phyloP scores from a whole-genome alignment of 2,888 invertebrate genomes.

The Myathropa florea region DNA sequence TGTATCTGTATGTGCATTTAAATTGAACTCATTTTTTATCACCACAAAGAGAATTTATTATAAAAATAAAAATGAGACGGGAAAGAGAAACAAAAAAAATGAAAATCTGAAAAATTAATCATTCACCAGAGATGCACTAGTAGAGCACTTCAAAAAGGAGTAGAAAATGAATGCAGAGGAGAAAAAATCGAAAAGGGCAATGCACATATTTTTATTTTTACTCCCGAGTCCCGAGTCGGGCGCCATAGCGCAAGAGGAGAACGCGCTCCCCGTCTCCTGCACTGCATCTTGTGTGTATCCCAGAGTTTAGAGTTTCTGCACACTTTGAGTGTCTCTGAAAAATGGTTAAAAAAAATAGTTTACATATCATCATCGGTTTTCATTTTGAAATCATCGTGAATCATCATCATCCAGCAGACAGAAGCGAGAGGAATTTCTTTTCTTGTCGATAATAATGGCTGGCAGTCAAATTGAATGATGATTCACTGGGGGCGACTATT shows the following conservation, averaged over 20 bases:
- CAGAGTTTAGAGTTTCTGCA: not conserved
- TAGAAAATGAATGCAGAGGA: not conserved
- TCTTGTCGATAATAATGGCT: not conserved
- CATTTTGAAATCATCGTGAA: not conserved
- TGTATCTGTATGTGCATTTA: conserved; percentile 64
- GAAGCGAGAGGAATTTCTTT: not conserved
- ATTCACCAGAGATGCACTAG: conserved; percentile 50
- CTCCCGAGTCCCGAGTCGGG: not conserved
- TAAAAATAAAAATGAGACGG: conserved; percentile 6
- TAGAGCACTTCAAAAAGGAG: conserved; percentile 12
- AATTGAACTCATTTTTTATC: conserved; percentile 69
- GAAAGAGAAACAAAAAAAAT: conserved; percentile 7
- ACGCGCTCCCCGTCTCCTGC: conserved; percentile 52
- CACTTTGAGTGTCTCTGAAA: conserved; percentile 2
- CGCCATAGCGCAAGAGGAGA: not conserved
- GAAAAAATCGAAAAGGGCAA: conserved; percentile 7
- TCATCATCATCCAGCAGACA: not conserved
- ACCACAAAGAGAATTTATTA: conserved; percentile 64
- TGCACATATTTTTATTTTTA: conserved; percentile 39
- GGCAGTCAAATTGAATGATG: conserved; percentile 24
- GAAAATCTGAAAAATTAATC: conserved; percentile 59
- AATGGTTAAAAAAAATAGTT: conserved; percentile 41
- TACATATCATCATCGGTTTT: conserved; percentile 4
- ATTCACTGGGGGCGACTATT: conserved; percentile 30
- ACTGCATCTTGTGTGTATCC: conserved; percentile 21